Percentiles rank a stretch among this genome's conserved stretches.
phyloP scores from a whole-genome alignment of 2,113 vertebrate genomes.

The Peromyscus californicus region DNA sequence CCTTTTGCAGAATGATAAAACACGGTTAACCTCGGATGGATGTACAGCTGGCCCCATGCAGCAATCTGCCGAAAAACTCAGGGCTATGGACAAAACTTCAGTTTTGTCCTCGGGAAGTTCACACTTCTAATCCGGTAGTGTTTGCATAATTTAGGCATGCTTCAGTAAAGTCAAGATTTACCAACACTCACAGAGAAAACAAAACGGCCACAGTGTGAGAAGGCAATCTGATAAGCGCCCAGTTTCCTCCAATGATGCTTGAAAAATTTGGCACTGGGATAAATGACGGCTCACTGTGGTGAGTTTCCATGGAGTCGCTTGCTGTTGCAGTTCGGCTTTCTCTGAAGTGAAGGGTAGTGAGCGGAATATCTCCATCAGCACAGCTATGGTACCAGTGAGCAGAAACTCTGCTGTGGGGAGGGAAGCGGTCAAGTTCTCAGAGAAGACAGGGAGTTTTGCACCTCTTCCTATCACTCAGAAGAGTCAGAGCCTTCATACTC shows the following conservation, averaged over 20 bases:
- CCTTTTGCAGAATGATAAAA: slow-evolving; percentile 40
- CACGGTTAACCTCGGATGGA: not conserved
- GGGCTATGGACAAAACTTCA: not conserved
- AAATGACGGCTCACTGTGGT: not conserved
- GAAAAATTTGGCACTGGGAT: slow-evolving; percentile 17
- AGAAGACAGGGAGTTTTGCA: not conserved
- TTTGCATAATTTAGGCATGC: not conserved
- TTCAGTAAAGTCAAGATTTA: slow-evolving; percentile 18
- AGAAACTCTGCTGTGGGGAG: not conserved
- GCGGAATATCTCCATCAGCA: not conserved
- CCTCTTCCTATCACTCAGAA: not conserved
- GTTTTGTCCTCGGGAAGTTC: not conserved
- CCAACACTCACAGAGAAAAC: slow-evolving; percentile 42
- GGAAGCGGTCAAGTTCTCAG: not conserved
- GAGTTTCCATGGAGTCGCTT: not conserved
- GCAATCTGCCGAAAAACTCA: not conserved
- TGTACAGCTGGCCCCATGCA: not conserved
- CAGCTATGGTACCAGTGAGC: not conserved
- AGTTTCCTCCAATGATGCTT: not conserved
- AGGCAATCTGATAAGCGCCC: not conserved
- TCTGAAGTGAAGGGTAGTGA: slow-evolving; percentile 3
- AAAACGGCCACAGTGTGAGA: not conserved
- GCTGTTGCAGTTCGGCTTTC: not conserved
- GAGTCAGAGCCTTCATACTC: not conserved
- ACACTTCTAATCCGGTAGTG: not conserved